Evolutionary conservation across 2,113 vertebrate species (phyloP).

Genomic region (Noctilio leporinus): DNA sequence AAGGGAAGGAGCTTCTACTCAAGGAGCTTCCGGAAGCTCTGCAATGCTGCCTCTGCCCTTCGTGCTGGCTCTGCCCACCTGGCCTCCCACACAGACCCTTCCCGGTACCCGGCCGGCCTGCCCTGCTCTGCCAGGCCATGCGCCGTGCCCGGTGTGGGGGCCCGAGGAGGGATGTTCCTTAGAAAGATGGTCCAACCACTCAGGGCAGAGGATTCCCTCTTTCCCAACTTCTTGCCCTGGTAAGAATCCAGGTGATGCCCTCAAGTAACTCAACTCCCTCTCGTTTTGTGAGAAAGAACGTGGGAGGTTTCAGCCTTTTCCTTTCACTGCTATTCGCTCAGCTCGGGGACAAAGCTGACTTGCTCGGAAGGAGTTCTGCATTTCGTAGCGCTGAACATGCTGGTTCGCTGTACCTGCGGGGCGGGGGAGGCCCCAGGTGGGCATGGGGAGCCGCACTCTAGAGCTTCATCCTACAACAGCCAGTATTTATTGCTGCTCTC

Average conservation of each 20-base stretch:
- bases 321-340: neutral
- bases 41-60: neutral
- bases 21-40: neutral
- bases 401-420: neutral
- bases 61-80: neutral
- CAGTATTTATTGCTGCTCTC: neutral
- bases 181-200: neutral
- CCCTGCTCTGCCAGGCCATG: neutral
- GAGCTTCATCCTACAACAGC: neutral
- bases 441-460: neutral
- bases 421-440: rapidly evolving
- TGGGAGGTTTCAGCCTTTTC: neutral
- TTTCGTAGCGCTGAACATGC: neutral
- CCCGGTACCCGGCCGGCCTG: neutral
- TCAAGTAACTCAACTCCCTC: neutral
- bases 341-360: neutral
- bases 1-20: neutral
- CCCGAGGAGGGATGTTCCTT: neutral
- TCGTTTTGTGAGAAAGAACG: neutral
- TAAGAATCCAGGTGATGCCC: neutral
- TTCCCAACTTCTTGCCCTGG: neutral
- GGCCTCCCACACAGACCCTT: neutral
- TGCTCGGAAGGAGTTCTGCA: neutral
- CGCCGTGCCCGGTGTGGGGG: neutral
- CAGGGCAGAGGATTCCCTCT: neutral